These are phyloP conservation scores for Cryptosula pallasiana DNA, from an alignment of 2,888 invertebrate species.

Conservation along the genomic window DNA sequence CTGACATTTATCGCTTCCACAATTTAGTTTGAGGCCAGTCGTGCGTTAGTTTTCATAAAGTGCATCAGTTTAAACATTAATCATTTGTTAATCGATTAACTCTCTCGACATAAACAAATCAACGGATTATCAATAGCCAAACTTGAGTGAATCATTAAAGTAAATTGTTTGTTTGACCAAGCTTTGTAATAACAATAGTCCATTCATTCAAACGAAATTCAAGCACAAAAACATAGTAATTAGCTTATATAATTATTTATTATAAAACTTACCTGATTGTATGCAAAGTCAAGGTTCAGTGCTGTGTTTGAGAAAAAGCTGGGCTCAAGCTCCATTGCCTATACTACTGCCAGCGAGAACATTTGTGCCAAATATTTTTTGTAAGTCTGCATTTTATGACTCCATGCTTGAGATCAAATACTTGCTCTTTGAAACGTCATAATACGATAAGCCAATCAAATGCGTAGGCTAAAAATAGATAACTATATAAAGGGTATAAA, in stretches of 20 bases:
- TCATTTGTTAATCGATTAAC: too few relatives aligned
- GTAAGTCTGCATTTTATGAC: background rate
- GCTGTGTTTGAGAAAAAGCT: constrained; percentile 8
- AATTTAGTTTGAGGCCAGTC: too few relatives aligned
- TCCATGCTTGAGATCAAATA: constrained; percentile 19
- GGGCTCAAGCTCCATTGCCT: constrained; percentile 17
- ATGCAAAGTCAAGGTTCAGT: background rate
- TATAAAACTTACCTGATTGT: background rate
- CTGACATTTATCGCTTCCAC: too few relatives aligned
- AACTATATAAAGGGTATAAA: constrained; percentile 15
- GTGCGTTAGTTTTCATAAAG: too few relatives aligned
- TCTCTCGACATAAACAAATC: too few relatives aligned
- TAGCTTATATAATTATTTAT: too few relatives aligned
- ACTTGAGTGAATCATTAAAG: too few relatives aligned
- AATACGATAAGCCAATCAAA: background rate
- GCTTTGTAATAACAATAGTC: too few relatives aligned
- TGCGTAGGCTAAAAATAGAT: constrained; percentile 6
- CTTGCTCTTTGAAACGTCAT: constrained; percentile 7
- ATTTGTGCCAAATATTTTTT: constrained; percentile 14
- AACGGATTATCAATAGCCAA: too few relatives aligned
- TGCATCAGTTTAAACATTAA: too few relatives aligned
- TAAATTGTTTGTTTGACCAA: too few relatives aligned
- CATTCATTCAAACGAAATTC: background rate
- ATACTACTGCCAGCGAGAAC: background rate
- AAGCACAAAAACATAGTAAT: background rate